Evolutionary conservation across 2,888 invertebrate species (phyloP).

Genomic region (Eledone cirrhosa): DNA sequence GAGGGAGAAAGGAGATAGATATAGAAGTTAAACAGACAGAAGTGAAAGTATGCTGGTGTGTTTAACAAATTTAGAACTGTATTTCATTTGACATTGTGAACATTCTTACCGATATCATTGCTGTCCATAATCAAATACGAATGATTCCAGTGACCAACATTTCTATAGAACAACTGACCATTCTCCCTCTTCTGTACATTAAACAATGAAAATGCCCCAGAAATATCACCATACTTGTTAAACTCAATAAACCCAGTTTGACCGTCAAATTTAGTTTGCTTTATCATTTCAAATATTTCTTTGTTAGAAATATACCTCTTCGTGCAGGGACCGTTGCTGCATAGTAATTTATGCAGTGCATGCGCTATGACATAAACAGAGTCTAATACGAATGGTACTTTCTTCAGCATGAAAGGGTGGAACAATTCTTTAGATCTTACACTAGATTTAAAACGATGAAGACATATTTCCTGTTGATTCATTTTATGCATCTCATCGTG

Average conservation of each 20-base stretch:
- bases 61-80: neutral
- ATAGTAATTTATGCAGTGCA: constrained; percentile 19
- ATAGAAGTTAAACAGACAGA: neutral
- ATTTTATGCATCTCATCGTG: too few species aligned
- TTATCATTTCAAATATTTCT: neutral
- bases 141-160: neutral
- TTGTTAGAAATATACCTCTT: neutral
- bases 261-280: neutral
- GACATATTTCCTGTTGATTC: too few species aligned
- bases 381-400: neutral
- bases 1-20: too few species aligned
- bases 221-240: constrained; percentile 12
- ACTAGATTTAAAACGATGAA: too few species aligned
- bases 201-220: neutral
- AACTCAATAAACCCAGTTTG: neutral
- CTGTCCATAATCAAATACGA: neutral
- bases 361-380: constrained; percentile 13
- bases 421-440: too few species aligned
- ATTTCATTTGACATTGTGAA: neutral
- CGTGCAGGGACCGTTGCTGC: neutral
- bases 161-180: neutral
- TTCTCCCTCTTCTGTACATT: neutral
- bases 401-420: too few species aligned
- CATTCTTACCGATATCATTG: constrained; percentile 3
- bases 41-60: neutral